phyloP scores from a whole-genome alignment of 2,797 vertebrate genomes.

The Vireo griseus region DNA sequence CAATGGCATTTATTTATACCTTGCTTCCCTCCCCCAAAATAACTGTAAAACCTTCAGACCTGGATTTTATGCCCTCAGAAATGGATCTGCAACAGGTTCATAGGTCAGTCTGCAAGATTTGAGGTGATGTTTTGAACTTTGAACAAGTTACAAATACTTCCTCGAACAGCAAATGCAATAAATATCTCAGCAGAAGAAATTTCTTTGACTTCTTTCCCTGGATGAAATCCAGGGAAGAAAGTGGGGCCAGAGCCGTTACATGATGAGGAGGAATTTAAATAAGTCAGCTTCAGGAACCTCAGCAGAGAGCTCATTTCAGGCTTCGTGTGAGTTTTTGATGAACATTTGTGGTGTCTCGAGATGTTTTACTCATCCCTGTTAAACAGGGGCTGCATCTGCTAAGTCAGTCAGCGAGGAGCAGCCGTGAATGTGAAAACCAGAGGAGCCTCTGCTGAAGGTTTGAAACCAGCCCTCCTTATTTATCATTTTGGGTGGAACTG shows the following conservation, averaged over 20 bases:
- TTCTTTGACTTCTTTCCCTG: slow-evolving; percentile 62
- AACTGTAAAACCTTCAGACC: slow-evolving; percentile 40
- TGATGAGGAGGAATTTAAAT: slow-evolving; percentile 16
- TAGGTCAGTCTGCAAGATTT: slow-evolving; percentile 32
- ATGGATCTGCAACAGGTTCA: slow-evolving; percentile 6
- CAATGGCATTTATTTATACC: slow-evolving; percentile 1
- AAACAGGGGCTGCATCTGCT: slow-evolving; percentile 1
- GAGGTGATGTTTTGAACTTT: slow-evolving; percentile 60
- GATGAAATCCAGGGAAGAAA: slow-evolving; percentile 27
- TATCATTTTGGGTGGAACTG: neutral
- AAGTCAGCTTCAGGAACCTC: neutral
- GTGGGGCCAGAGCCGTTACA: neutral
- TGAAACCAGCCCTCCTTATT: neutral
- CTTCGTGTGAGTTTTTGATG: slow-evolving; percentile 56
- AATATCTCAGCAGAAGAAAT: slow-evolving; percentile 61
- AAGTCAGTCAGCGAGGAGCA: slow-evolving; percentile 5
- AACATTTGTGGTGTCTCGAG: neutral
- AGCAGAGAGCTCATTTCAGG: slow-evolving; percentile 13
- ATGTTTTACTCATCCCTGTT: neutral
- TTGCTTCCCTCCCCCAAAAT: neutral
- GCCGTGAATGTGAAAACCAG: slow-evolving; percentile 33
- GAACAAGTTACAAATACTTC: slow-evolving; percentile 63
- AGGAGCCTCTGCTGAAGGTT: neutral
- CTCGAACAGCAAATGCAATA: slow-evolving; percentile 54
- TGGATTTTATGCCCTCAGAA: neutral